Percentiles rank a stretch among this genome's conserved stretches.
These are phyloP conservation scores for Galerucella nymphaeae DNA, from an alignment of 2,888 invertebrate genomes.

Conservation along the genomic window DNA sequence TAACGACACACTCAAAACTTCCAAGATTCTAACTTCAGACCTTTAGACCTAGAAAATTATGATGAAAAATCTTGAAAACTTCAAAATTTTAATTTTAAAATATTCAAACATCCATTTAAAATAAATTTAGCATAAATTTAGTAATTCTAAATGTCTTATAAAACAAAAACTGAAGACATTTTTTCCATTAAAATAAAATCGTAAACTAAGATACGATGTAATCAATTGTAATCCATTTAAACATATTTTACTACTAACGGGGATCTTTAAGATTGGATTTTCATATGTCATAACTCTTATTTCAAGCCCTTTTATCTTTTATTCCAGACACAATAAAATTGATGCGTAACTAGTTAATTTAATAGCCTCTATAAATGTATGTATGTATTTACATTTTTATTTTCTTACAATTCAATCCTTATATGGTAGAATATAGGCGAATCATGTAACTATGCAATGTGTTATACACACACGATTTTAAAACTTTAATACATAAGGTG, in stretches of 20 bases:
- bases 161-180: not conserved
- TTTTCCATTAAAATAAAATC: not conserved
- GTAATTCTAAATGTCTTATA: not conserved
- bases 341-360: not conserved
- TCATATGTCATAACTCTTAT: conserved; percentile 14
- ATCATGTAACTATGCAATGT: too few species aligned
- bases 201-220: not conserved
- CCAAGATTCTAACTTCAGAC: conserved; percentile 5
- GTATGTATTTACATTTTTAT: not conserved
- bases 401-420: too few species aligned
- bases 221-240: not conserved
- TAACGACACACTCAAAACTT: conserved; percentile 17
- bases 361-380: not conserved
- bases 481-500: not conserved
- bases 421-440: too few species aligned
- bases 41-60: not conserved
- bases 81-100: not conserved
- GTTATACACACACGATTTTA: not conserved
- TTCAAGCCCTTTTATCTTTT: conserved; percentile 6
- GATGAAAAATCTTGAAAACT: not conserved
- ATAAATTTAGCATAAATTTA: not conserved
- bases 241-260: not conserved
- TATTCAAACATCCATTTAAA: not conserved
- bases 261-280: not conserved
- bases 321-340: not conserved